Conservation (phyloP, 2,888 invertebrate species). For the Baronia brevicornis region DNA sequence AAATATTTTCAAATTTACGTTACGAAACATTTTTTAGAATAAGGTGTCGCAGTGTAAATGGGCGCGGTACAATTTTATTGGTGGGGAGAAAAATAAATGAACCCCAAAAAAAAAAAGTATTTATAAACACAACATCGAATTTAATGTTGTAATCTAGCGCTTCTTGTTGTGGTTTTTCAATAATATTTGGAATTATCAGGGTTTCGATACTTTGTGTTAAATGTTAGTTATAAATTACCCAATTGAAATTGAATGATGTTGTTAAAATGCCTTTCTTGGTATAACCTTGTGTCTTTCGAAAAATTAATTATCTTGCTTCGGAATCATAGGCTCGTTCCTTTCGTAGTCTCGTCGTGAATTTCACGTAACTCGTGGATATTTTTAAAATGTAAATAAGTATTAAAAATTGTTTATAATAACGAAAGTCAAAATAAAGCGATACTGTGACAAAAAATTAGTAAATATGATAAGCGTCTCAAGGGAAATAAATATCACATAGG, state of each 20-base stretch:
- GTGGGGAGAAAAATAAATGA: slow-evolving; percentile 31
- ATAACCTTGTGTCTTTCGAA: slow-evolving; percentile 30
- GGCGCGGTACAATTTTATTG: slow-evolving; percentile 34
- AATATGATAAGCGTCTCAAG: slow-evolving; percentile 61
- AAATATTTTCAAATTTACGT: slow-evolving; percentile 4
- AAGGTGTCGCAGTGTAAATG: slow-evolving; percentile 4
- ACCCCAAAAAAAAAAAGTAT: slow-evolving; percentile 48
- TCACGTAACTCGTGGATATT: slow-evolving; percentile 37
- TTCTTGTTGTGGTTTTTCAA: slow-evolving; percentile 60
- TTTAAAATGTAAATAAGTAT: slow-evolving; percentile 61
- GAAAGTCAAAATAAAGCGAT: slow-evolving; percentile 73
- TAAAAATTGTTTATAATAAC: slow-evolving; percentile 62
- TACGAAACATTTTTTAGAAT: slow-evolving; percentile 2
- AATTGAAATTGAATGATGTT: slow-evolving; percentile 30
- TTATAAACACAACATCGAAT: slow-evolving; percentile 66
- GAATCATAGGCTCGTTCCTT: slow-evolving; percentile 44
- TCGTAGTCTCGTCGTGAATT: slow-evolving; percentile 38
- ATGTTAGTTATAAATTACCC: slow-evolving; percentile 43
- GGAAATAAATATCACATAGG: slow-evolving; percentile 61
- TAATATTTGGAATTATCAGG: slow-evolving; percentile 72
- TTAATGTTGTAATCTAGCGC: slow-evolving; percentile 67
- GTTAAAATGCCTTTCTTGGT: slow-evolving; percentile 37
- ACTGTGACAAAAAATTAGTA: slow-evolving; percentile 74
- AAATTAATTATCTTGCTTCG: slow-evolving; percentile 48
- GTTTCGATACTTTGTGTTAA: slow-evolving; percentile 63